These are phyloP conservation scores for Bovichtus variegatus DNA, from an alignment of 2,797 vertebrate species.

Conservation along the genomic window DNA sequence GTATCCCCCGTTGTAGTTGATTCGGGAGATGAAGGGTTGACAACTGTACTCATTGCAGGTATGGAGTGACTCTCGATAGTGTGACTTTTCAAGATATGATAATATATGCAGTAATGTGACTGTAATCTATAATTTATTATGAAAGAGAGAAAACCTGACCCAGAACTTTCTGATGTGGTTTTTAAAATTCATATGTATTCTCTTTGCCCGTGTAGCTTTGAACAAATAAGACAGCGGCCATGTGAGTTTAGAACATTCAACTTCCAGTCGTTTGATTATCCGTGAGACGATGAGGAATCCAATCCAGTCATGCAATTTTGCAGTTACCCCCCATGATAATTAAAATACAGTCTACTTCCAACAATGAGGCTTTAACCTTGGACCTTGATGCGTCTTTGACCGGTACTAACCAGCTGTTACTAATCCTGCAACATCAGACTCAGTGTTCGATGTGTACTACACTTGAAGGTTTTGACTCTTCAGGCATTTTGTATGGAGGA, in stretches of 20 bases:
- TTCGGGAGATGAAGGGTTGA: not conserved
- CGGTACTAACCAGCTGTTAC: not conserved
- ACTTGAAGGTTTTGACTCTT: not conserved
- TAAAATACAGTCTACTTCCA: not conserved
- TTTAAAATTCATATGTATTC: constrained; percentile 11
- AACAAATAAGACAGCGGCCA: not conserved
- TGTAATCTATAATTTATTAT: constrained; percentile 9
- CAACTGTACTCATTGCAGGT: not conserved
- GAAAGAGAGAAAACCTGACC: constrained; percentile 2
- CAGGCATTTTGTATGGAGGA: not conserved
- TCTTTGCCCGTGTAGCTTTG: constrained; percentile 5
- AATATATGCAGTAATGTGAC: not conserved
- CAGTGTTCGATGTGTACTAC: not conserved
- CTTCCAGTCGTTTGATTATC: not conserved
- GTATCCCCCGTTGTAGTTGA: no score
- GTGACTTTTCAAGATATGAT: not conserved
- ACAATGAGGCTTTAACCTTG: not conserved
- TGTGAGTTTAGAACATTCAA: not conserved
- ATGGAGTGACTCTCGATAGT: not conserved
- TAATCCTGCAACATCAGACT: not conserved
- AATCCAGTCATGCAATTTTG: not conserved
- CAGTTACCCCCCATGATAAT: no score
- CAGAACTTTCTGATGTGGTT: not conserved
- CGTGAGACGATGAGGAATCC: not conserved
- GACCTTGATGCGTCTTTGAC: not conserved